Evolutionary conservation across 2,797 vertebrate species (phyloP), one percentile per base, ranked within the genome.

Genomic region (Sternotherus odoratus): DNA sequence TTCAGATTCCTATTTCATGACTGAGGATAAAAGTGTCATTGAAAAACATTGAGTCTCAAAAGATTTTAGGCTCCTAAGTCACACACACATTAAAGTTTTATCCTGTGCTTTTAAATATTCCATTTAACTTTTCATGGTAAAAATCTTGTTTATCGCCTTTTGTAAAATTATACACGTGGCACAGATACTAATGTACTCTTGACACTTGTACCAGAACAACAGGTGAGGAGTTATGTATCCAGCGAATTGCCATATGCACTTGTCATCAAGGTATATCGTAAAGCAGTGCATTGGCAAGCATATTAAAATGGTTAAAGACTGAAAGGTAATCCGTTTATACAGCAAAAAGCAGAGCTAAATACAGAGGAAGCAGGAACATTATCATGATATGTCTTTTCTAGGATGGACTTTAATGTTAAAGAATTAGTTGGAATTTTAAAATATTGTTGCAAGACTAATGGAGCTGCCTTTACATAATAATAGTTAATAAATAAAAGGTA

Each of bases 121-220:
- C 63, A 89, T 50, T 43, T 51, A 91, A 83, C 3, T 1, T 51
- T 93, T 91, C 33, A 51, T 79, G 81, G 43, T n/a, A n/a, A 60
- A 33, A n/a, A 49, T 85, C 69, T 28, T 88, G 0, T 39, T 78
- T 21, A 57, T 79, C 72, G 28, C n/a, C 36, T 39, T 5, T 36
- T 87, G 75, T 94, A 72, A 49, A 54, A 2, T 39, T 88, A 49
- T 53, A 87, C n/a, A 72, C 43, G 36, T 74, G 92, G 17, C 24
- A 80, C 83, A 33, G 51, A 5, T 0, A 0, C 23, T 83, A 74
- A 88, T 95, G 75, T 88, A 74, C 83, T 77, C n/a, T 77, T 83
- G 78, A 87, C 43, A 56, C 9, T 26, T 21, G 28, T 4, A 26
- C 86, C 63, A 82, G 79, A 43, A 51, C 23, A 23, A 36, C 0